Conservation (phyloP, 2,888 invertebrate species). For the Urechis unicinctus region DNA sequence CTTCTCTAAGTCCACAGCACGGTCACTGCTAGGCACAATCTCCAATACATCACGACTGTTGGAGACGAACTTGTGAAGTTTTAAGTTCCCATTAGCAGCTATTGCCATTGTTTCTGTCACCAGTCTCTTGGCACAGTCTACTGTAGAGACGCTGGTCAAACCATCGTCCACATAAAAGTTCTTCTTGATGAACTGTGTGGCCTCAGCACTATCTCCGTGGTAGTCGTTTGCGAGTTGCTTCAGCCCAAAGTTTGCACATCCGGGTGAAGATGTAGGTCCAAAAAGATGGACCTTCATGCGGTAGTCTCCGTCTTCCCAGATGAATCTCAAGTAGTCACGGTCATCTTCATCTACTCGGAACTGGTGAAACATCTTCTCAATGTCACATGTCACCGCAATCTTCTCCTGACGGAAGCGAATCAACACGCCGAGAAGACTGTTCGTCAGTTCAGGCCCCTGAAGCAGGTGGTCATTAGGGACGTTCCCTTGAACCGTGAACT, state of each 20-base stretch:
- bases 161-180: slow-evolving; percentile 22
- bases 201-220: slow-evolving; percentile 5
- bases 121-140: slow-evolving; percentile 2
- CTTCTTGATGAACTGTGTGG: slow-evolving; percentile 9
- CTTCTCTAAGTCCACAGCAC: neutral
- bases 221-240: neutral
- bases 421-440: slow-evolving; percentile 1
- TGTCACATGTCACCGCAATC: slow-evolving; percentile 1
- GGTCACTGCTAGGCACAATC: slow-evolving; percentile 1
- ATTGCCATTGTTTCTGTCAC: slow-evolving; percentile 1
- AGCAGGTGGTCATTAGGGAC: slow-evolving; percentile 6
- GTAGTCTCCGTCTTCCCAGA: neutral
- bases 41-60: slow-evolving; percentile 7
- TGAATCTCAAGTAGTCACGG: slow-evolving; percentile 3
- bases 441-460: slow-evolving; percentile 5
- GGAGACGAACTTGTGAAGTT: slow-evolving; percentile 12
- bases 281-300: slow-evolving; percentile 9
- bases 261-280: slow-evolving; percentile 3
- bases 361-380: slow-evolving; percentile 6
- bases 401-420: neutral
- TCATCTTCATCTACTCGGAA: neutral
- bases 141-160: slow-evolving; percentile 3
- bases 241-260: slow-evolving; percentile 8
- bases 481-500: slow-evolving; percentile 1
- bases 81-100: neutral